phyloP scores from a whole-genome alignment of 2,888 invertebrate species.

The Platerodrilus igneus region DNA sequence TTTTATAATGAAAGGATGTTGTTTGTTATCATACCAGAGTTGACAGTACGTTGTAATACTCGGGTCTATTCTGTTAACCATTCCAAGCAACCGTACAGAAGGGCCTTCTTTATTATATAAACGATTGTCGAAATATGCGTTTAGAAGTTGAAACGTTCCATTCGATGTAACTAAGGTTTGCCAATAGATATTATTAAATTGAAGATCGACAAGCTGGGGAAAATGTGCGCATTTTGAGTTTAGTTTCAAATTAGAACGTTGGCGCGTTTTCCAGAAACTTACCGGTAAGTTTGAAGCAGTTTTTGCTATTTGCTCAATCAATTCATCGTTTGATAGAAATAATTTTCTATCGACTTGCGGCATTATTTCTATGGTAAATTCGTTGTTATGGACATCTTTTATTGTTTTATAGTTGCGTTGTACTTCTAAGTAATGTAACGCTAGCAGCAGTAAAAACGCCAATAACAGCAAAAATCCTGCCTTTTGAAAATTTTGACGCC shows the following conservation, averaged over 20 bases:
- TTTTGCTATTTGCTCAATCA: too few species aligned
- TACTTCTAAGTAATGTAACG: too few species aligned
- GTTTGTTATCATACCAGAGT: slow-evolving; percentile 75
- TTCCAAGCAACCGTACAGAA: slow-evolving; percentile 66
- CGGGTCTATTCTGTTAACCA: slow-evolving; percentile 80
- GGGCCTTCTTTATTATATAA: slow-evolving; percentile 68
- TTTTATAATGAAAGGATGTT: slow-evolving; percentile 68
- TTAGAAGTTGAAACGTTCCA: slow-evolving; percentile 77
- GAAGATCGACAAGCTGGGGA: slow-evolving; percentile 76
- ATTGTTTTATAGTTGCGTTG: too few species aligned
- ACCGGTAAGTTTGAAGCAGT: slow-evolving; percentile 57
- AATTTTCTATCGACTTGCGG: too few species aligned
- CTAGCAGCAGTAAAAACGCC: too few species aligned
- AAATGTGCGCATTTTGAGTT: slow-evolving; percentile 70
- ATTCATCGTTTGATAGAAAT: too few species aligned
- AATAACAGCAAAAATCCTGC: too few species aligned
- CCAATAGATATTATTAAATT: slow-evolving; percentile 87
- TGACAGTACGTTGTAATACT: slow-evolving; percentile 72
- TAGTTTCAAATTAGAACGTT: slow-evolving; percentile 59
- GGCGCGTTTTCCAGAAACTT: slow-evolving; percentile 70
- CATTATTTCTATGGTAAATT: too few species aligned
- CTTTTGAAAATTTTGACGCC: too few species aligned
- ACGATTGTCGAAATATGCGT: slow-evolving; percentile 77
- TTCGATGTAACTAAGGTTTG: slow-evolving; percentile 70
- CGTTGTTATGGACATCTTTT: too few species aligned